Conservation (phyloP, 2,113 vertebrate genomes). For the Carassius carassius region DNA sequence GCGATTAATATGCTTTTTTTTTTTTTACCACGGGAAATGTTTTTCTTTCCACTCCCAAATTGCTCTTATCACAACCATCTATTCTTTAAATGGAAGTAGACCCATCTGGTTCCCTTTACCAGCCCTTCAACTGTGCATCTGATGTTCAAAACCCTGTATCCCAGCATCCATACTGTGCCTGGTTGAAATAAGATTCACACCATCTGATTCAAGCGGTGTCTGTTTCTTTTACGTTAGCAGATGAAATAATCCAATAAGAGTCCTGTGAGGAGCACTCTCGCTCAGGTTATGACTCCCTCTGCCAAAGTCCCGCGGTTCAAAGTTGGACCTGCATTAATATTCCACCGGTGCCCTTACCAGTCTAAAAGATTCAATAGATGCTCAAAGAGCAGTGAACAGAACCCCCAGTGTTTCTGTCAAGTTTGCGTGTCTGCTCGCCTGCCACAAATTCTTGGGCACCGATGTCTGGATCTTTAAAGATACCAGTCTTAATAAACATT, state of each 20-base stretch:
- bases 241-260: constrained; percentile 56
- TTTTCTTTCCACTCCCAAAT: not conserved
- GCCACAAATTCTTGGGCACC: constrained; percentile 68
- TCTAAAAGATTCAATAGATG: constrained; percentile 52
- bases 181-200: constrained; percentile 65
- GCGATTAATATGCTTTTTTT: constrained; percentile 28
- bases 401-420: constrained; percentile 74
- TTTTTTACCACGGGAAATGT: not conserved
- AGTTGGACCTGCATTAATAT: constrained; percentile 73
- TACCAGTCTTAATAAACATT: constrained; percentile 81
- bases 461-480: constrained; percentile 82
- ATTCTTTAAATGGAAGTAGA: constrained; percentile 27
- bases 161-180: constrained; percentile 31
- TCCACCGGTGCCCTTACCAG: constrained; percentile 53
- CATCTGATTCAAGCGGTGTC: constrained; percentile 60
- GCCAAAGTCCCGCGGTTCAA: constrained; percentile 65
- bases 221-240: constrained; percentile 58
- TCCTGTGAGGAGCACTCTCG: constrained; percentile 56
- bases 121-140: constrained; percentile 40
- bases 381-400: constrained; percentile 52
- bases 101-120: constrained; percentile 15
- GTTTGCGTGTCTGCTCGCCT: constrained; percentile 66
- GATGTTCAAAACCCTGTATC: constrained; percentile 46
- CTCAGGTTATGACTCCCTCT: constrained; percentile 63
- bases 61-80: constrained; percentile 26